Percentiles rank a stretch among this genome's conserved stretches.
Evolutionary conservation across 2,888 invertebrate species (phyloP).

Genomic region (Opisthograptis luteolata): DNA sequence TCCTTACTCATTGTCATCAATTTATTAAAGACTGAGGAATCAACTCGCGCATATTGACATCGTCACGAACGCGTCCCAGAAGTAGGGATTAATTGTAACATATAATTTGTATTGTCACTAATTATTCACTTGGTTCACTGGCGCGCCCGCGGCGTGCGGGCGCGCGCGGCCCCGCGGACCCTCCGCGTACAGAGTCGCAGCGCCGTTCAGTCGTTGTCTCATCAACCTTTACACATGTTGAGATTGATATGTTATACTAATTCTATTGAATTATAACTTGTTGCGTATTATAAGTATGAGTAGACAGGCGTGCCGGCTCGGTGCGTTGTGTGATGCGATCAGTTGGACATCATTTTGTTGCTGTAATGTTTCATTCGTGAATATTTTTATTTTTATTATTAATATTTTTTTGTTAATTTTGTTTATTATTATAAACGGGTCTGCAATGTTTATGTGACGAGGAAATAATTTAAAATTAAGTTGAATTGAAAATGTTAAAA

Average conservation of each 20-base stretch:
- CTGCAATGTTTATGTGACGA: slow-evolving; percentile 77
- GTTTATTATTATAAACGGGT: slow-evolving; percentile 80
- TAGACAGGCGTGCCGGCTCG: slow-evolving; percentile 39
- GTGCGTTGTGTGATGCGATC: slow-evolving; percentile 34
- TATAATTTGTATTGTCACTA: slow-evolving; percentile 53
- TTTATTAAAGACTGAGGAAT: slow-evolving; percentile 84
- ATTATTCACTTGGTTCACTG: slow-evolving; percentile 41
- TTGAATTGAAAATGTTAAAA: slow-evolving; percentile 70
- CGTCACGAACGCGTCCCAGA: slow-evolving; percentile 75
- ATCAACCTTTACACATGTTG: slow-evolving; percentile 83
- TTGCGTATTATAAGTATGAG: slow-evolving; percentile 79
- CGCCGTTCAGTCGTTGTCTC: slow-evolving; percentile 68
- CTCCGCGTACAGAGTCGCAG: slow-evolving; percentile 35
- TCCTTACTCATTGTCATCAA: slow-evolving; percentile 84
- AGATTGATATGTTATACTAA: slow-evolving; percentile 84
- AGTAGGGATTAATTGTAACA: slow-evolving; percentile 72
- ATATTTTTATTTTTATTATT: slow-evolving; percentile 74
- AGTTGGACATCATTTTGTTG: slow-evolving; percentile 66
- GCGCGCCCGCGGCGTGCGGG: slow-evolving; percentile 46
- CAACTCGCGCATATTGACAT: slow-evolving; percentile 82
- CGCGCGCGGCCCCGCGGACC: slow-evolving; percentile 13
- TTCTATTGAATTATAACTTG: slow-evolving; percentile 83
- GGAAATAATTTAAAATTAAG: slow-evolving; percentile 71
- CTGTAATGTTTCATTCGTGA: slow-evolving; percentile 68
- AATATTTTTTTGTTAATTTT: slow-evolving; percentile 76